Evolutionary conservation across 2,797 vertebrate species (phyloP).

Genomic region (Leptodactylus fallax): DNA sequence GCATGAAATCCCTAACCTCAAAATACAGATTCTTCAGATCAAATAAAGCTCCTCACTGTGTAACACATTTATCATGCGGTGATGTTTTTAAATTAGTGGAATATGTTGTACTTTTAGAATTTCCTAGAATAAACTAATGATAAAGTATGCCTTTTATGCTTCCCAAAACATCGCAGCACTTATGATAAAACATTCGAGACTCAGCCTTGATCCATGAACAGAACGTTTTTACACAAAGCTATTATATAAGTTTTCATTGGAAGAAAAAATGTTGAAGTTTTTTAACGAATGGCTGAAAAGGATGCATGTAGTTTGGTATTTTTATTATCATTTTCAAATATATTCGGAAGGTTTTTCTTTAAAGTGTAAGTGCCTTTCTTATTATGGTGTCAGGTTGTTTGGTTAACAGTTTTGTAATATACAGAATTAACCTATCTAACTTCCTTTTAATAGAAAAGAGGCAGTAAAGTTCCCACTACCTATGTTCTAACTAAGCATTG

Average conservation of each 20-base stretch:
- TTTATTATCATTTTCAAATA: not conserved
- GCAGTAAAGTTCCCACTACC: too few relatives aligned
- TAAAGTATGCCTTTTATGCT: constrained; percentile 40
- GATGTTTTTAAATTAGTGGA: constrained; percentile 29
- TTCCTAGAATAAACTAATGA: constrained; percentile 48
- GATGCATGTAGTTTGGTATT: not conserved
- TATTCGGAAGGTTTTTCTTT: too few relatives aligned
- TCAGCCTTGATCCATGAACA: constrained; percentile 30
- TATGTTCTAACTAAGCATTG: too few relatives aligned
- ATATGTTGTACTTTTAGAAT: constrained; percentile 26
- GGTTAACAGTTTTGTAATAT: too few relatives aligned
- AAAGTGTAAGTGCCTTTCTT: too few relatives aligned
- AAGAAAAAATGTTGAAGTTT: not conserved
- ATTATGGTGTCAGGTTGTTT: too few relatives aligned
- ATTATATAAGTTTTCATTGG: constrained; percentile 37
- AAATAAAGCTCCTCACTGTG: constrained; percentile 32
- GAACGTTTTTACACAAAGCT: constrained; percentile 25
- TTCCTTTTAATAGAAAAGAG: too few relatives aligned
- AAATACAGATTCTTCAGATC: constrained; percentile 40
- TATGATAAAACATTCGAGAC: constrained; percentile 41
- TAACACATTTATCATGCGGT: constrained; percentile 43
- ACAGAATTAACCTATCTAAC: too few relatives aligned
- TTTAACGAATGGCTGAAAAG: not conserved
- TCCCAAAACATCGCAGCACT: constrained; percentile 30
- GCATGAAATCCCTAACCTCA: not conserved